Evolutionary conservation across 2,888 invertebrate genomes (phyloP).

Genomic region (Acronicta aceris): DNA sequence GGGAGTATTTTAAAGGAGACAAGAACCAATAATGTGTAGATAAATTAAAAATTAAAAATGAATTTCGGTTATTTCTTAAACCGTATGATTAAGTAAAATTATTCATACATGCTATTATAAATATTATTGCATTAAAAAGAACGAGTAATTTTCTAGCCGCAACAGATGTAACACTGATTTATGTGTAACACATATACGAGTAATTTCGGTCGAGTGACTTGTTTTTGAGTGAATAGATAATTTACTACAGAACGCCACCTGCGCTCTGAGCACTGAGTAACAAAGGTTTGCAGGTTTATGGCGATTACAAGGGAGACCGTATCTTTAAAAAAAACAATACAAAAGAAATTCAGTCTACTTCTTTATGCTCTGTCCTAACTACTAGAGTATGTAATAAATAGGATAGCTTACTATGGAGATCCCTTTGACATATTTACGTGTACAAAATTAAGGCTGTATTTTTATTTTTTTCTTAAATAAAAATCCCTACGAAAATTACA

Average conservation of each 20-base stretch:
- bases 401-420: no score
- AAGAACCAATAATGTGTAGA: no score
- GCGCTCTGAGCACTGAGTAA: constrained; percentile 53
- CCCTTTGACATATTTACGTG: no score
- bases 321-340: constrained; percentile 52
- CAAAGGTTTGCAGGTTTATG: constrained; percentile 55
- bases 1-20: no score
- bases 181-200: constrained; percentile 35
- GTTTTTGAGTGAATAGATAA: constrained; percentile 63
- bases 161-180: constrained; percentile 10
- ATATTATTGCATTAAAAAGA: no score
- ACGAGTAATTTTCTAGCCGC: not conserved
- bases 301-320: constrained; percentile 46
- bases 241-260: constrained; percentile 60
- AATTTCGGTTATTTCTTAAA: no score
- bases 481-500: no score
- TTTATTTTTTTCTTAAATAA: no score
- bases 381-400: constrained; percentile 16
- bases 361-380: constrained; percentile 34
- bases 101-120: no score
- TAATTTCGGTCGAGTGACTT: constrained; percentile 52
- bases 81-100: no score
- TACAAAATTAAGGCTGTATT: no score
- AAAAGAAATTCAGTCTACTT: constrained; percentile 61
- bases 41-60: no score